Percentiles rank a stretch among this genome's conserved stretches.
phyloP scores from a whole-genome alignment of 2,797 vertebrate genomes.

The Salmo trutta region DNA sequence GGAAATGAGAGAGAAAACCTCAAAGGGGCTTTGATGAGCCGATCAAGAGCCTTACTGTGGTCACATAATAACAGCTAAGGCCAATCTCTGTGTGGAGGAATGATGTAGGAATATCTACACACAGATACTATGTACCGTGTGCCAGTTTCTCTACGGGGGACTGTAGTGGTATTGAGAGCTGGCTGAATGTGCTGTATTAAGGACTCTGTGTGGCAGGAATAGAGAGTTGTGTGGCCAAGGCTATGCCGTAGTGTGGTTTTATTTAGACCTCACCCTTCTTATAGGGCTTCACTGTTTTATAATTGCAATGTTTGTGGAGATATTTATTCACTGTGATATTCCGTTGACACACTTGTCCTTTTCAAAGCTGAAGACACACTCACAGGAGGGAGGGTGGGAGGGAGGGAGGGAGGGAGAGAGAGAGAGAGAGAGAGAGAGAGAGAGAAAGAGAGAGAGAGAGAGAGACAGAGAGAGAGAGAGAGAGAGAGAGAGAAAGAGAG shows the following conservation, averaged over 20 bases:
- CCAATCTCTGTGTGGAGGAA: not conserved
- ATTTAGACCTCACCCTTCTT: not conserved
- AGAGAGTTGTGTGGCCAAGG: not conserved
- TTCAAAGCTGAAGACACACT: not conserved
- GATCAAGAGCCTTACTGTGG: not conserved
- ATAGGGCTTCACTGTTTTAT: not conserved
- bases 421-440: too few species aligned
- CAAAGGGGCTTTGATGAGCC: slow-evolving; percentile 1
- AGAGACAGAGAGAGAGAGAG: too few species aligned
- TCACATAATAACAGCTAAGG: not conserved
- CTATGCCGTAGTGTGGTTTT: not conserved
- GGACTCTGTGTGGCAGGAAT: not conserved
- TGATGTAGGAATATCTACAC: too few species aligned
- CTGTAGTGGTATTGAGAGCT: too few species aligned
- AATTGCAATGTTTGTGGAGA: not conserved
- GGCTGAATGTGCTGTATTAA: not conserved
- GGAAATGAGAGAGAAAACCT: not conserved
- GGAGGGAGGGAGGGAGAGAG: too few species aligned
- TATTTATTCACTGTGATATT: not conserved
- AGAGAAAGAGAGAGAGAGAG: too few species aligned
- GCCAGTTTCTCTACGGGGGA: not conserved
- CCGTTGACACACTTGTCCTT: not conserved
- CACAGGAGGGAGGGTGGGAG: too few species aligned
- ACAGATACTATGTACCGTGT: not conserved
- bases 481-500: not conserved